phyloP scores from a whole-genome alignment of 2,797 vertebrate species.

The Mastacembelus armatus region DNA sequence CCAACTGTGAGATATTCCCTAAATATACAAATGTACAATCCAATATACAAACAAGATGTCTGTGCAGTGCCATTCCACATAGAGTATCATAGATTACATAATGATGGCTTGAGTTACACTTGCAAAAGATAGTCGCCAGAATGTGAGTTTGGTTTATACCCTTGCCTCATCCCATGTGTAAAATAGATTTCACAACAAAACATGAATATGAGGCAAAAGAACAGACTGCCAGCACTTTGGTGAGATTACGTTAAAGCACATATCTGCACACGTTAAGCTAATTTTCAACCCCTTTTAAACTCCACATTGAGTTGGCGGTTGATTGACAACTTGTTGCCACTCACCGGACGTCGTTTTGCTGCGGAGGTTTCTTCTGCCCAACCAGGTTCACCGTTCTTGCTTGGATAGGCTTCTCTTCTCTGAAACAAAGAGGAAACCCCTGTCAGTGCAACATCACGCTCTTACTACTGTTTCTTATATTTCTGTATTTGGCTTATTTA shows the following conservation, averaged over 20 bases:
- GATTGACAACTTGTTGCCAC: conserved; percentile 13
- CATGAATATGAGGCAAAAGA: conserved; percentile 25
- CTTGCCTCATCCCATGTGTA: conserved; percentile 60
- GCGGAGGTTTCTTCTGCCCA: conserved; percentile 85
- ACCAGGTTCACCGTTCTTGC: conserved; percentile 86
- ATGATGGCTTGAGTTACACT: conserved; percentile 41
- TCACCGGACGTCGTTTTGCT: conserved; percentile 88
- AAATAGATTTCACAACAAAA: conserved; percentile 52
- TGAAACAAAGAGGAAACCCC: conserved; percentile 70
- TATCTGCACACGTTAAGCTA: neutral
- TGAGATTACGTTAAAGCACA: conserved; percentile 17
- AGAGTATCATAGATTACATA: conserved; percentile 26
- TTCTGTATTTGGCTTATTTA: neutral
- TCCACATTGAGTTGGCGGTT: neutral
- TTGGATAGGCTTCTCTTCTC: conserved; percentile 87
- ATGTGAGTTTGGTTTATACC: conserved; percentile 15
- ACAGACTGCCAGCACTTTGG: conserved; percentile 13
- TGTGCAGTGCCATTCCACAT: conserved; percentile 9
- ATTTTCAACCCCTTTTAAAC: neutral
- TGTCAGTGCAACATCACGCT: conserved; percentile 14
- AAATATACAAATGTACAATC: conserved; percentile 29
- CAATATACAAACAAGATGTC: conserved; percentile 24
- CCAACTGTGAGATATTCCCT: neutral
- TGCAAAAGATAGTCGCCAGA: conserved; percentile 20
- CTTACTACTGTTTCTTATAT: neutral